Conservation (phyloP, 2,888 invertebrate genomes). For the Hypsopygia costalis region DNA sequence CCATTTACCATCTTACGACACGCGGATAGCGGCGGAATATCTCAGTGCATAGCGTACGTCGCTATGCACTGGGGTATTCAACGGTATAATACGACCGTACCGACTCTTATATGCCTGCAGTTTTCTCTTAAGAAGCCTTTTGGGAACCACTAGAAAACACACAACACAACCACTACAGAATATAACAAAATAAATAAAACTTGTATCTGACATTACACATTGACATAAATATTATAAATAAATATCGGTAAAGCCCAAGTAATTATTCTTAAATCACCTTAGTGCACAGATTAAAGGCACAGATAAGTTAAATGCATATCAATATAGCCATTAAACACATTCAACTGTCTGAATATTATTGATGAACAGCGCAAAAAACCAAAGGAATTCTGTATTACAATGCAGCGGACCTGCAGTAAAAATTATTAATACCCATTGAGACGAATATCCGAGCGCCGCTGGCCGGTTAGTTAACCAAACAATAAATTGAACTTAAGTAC, state of each 20-base stretch:
- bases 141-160: too few relatives aligned
- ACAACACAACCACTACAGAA: too few relatives aligned
- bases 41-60: too few relatives aligned
- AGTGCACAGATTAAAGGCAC: slow-evolving; percentile 45
- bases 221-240: slow-evolving; percentile 1
- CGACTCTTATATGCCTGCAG: too few relatives aligned
- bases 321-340: slow-evolving; percentile 67
- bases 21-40: too few relatives aligned
- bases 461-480: slow-evolving; percentile 24
- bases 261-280: slow-evolving; percentile 49
- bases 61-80: too few relatives aligned
- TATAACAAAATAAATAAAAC: not conserved
- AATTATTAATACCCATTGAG: slow-evolving; percentile 74
- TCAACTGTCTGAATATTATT: slow-evolving; percentile 74
- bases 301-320: slow-evolving; percentile 59
- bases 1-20: too few relatives aligned
- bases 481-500: slow-evolving; percentile 48
- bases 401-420: slow-evolving; percentile 73
- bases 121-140: too few relatives aligned
- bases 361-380: slow-evolving; percentile 66
- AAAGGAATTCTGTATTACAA: slow-evolving; percentile 56
- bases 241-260: slow-evolving; percentile 19
- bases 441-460: slow-evolving; percentile 40
- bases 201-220: not conserved
- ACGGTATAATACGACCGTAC: too few relatives aligned